Evolutionary conservation across 2,888 invertebrate genomes (phyloP).

Genomic region (Acanthopleura granulata): DNA sequence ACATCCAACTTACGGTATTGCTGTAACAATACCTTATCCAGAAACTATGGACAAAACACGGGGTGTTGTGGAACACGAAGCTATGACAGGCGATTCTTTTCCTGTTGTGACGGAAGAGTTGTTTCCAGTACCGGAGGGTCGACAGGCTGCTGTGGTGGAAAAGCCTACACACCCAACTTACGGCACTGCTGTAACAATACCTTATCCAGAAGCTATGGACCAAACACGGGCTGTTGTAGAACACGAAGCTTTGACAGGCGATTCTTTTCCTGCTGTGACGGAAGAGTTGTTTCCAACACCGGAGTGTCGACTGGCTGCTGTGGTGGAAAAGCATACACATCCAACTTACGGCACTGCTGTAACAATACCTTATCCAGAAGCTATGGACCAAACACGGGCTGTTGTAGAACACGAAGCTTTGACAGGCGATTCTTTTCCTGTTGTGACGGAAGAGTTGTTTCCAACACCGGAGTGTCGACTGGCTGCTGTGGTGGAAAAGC

Average conservation of each 20-base stretch:
- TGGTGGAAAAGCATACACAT: neutral
- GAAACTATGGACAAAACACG: neutral
- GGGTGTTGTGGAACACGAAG: slow-evolving; percentile 9
- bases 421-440: neutral
- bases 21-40: neutral
- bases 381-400: neutral
- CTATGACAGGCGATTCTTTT: slow-evolving; percentile 2
- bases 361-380: neutral
- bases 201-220: neutral
- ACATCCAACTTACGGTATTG: neutral
- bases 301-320: neutral
- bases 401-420: slow-evolving; percentile 11
- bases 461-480: neutral
- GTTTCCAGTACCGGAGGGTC: neutral
- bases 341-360: neutral
- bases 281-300: neutral
- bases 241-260: neutral
- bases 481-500: slow-evolving; percentile 12
- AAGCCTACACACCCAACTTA: neutral
- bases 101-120: neutral
- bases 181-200: neutral
- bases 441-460: slow-evolving; percentile 10
- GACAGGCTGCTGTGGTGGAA: slow-evolving; percentile 6
- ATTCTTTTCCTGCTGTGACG: slow-evolving; percentile 7
- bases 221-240: neutral